Conservation (phyloP, 2,797 vertebrate species). For the Dipus sagitta region DNA sequence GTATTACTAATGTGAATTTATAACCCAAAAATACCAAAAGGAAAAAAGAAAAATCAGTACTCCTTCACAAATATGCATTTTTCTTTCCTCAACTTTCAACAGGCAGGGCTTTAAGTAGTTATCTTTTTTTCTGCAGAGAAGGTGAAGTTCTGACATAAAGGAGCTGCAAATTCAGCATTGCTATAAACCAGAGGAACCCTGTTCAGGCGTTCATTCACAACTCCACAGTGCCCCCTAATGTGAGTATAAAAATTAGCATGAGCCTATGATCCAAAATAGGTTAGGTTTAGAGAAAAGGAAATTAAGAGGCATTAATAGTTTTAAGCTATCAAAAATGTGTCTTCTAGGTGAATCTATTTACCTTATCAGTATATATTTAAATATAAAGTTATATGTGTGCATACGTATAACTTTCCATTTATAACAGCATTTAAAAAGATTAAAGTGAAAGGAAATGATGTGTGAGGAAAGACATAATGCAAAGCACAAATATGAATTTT, state of each 20-base stretch:
- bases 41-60: slow-evolving; percentile 8
- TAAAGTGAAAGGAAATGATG: neutral
- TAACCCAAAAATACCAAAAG: slow-evolving; percentile 54
- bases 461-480: neutral
- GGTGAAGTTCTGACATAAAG: slow-evolving; percentile 68
- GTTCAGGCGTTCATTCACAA: slow-evolving; percentile 23
- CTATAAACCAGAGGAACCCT: slow-evolving; percentile 37
- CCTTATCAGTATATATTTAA: neutral
- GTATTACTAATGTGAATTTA: slow-evolving; percentile 76
- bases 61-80: slow-evolving; percentile 61
- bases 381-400: neutral
- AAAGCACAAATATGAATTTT: neutral
- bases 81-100: slow-evolving; percentile 51
- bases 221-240: slow-evolving; percentile 80
- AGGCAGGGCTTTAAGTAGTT: slow-evolving; percentile 62
- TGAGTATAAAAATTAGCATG: slow-evolving; percentile 28
- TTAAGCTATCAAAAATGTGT: slow-evolving; percentile 16
- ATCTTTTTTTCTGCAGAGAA: slow-evolving; percentile 69
- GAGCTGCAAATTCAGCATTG: slow-evolving; percentile 69
- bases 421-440: neutral
- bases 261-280: neutral
- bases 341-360: neutral
- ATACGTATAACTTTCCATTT: neutral
- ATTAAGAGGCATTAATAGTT: neutral
- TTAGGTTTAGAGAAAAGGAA: neutral